A percentile compares a stretch with the other conserved stretches of the same genome.
These are phyloP conservation scores for Mus caroli DNA, from an alignment of 2,797 vertebrate species.

Conservation along the genomic window DNA sequence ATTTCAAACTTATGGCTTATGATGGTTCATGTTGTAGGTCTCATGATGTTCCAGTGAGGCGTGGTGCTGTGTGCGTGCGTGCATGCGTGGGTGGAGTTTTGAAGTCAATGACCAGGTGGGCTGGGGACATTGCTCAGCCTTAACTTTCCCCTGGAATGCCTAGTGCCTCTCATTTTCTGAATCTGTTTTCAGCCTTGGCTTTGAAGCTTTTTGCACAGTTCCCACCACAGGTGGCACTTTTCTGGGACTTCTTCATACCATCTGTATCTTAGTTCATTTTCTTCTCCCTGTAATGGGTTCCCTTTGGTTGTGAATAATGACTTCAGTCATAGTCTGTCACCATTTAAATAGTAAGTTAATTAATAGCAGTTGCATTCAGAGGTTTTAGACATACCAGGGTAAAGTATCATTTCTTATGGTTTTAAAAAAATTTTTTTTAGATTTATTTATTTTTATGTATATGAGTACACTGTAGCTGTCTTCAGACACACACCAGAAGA, in stretches of 20 bases:
- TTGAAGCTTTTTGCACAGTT: background rate
- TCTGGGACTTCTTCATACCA: background rate
- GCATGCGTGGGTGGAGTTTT: background rate
- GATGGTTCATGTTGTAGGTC: slow-evolving; percentile 10
- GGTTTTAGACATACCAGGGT: background rate
- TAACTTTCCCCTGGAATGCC: background rate
- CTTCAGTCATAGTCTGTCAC: background rate
- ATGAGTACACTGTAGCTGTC: too few relatives aligned
- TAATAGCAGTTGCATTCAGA: background rate
- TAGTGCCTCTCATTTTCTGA: slow-evolving; percentile 3
- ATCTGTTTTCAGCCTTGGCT: background rate
- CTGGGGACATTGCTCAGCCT: background rate
- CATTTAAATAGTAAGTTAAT: background rate
- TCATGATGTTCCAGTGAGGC: background rate
- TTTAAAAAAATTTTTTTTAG: too few relatives aligned
- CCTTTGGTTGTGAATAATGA: background rate
- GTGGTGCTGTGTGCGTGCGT: background rate
- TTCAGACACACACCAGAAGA: too few relatives aligned
- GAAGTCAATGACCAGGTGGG: background rate
- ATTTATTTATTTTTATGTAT: too few relatives aligned
- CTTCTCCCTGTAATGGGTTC: background rate
- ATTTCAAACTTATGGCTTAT: background rate
- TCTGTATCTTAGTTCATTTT: background rate
- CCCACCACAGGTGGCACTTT: background rate
- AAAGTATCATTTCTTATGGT: background rate